phyloP scores from a whole-genome alignment of 2,888 invertebrate species.

The Hirtodrosophila cameraria region DNA sequence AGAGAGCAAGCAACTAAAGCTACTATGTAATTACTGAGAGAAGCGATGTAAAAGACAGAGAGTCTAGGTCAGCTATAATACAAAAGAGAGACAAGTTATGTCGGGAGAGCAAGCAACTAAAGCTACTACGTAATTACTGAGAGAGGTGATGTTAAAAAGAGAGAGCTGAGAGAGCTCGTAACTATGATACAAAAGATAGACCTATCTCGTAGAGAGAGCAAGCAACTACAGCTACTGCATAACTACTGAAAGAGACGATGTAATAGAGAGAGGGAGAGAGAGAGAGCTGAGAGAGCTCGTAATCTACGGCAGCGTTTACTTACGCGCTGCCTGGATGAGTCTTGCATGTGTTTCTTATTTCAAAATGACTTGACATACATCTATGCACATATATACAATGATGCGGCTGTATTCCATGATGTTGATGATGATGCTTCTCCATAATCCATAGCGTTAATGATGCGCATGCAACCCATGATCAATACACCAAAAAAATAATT shows the following conservation, averaged over 20 bases:
- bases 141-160: neutral
- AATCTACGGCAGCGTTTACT: conserved; percentile 51
- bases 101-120: conserved; percentile 7
- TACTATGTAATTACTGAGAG: too few relatives aligned
- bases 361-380: conserved; percentile 33
- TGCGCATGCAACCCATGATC: conserved; percentile 52
- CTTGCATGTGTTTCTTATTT: conserved; percentile 38
- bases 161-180: neutral
- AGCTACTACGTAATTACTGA: conserved; percentile 22
- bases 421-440: conserved; percentile 39
- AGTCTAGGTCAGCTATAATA: too few relatives aligned
- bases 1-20: too few relatives aligned
- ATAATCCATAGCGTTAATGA: conserved; percentile 41
- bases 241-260: conserved; percentile 17
- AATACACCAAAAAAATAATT: conserved; percentile 21
- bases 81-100: too few relatives aligned
- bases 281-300: conserved; percentile 11
- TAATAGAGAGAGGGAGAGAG: conserved; percentile 11
- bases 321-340: conserved; percentile 56
- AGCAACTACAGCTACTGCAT: conserved; percentile 26
- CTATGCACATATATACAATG: conserved; percentile 58
- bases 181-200: too few relatives aligned
- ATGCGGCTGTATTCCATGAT: conserved; percentile 46
- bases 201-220: conserved; percentile 5
- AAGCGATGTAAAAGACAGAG: too few relatives aligned